phyloP scores from a whole-genome alignment of 2,888 invertebrate species.

The Pterostichus niger region DNA sequence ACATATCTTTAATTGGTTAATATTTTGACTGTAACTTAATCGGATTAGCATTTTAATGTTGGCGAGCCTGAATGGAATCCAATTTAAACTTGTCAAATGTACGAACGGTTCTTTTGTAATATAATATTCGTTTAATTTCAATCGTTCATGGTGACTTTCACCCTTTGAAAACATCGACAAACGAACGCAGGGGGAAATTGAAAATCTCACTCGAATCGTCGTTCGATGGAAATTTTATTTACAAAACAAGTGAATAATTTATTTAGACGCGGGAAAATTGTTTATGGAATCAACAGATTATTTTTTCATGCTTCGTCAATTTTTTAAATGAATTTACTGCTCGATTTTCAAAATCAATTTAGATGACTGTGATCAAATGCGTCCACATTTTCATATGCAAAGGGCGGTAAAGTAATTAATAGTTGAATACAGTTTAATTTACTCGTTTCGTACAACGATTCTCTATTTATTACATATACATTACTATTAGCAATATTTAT shows the following conservation, averaged over 20 bases:
- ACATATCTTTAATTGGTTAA: conserved; percentile 75
- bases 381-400: conserved; percentile 3
- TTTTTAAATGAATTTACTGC: conserved; percentile 44
- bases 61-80: conserved; percentile 76
- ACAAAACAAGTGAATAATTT: conserved; percentile 63
- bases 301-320: conserved; percentile 57
- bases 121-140: conserved; percentile 76
- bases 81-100: conserved; percentile 78
- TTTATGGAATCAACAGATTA: conserved; percentile 65
- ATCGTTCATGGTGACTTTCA: conserved; percentile 72
- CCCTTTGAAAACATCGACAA: conserved; percentile 65
- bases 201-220: conserved; percentile 58
- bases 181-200: conserved; percentile 58
- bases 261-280: conserved; percentile 57
- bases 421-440: conserved; percentile 9
- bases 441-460: not conserved
- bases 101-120: conserved; percentile 77
- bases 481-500: too few species aligned
- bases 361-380: conserved; percentile 1
- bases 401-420: conserved; percentile 10
- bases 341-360: conserved; percentile 45
- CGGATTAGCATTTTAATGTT: conserved; percentile 77
- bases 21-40: conserved; percentile 77
- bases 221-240: conserved; percentile 61
- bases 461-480: too few species aligned